Evolutionary conservation across 1,140 invertebrate species (phyloP), one percentile per base, ranked within the genome.

Genomic region (Leptoteleia sp.): DNA sequence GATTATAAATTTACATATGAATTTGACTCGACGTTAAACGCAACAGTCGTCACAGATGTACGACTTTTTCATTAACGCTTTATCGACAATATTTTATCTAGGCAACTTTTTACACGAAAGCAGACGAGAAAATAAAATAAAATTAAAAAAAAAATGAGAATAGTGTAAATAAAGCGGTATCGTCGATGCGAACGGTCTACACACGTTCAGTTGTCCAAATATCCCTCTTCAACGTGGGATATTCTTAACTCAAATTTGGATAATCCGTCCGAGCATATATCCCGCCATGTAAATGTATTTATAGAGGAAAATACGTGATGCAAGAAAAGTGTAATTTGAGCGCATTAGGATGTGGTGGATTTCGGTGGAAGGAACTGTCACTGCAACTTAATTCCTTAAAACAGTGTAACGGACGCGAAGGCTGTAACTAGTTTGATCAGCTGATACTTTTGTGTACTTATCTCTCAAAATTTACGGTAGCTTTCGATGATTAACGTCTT

Each of bases 171-270:
- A 54, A 50, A 35, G 5, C 17, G 61, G 35, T 52, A 47, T 47
- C 17, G 15, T 5, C 22, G 3, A 8, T 22, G 7, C 17, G 8
- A 45, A 43, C 55, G 42, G 13, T 16, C 45, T 27, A n/a, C n/a
- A n/a, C 59, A 8, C 17, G 31, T 40, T 70, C 67, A 59, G 54
- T 59, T 70, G 67, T 70, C 35, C 22, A 70, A 59, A 70, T 70
- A 70, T 52, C 40, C 15, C 11, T 40, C 35, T 45, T 37, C 8
- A 8, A 7, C 12, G 16, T 15, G 9, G 4, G 27, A 45, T 61
- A 52, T 52, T 40, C 45, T 42, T 40, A 31, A 38, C 33, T 50
- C 27, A 43, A 42, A 54, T 37, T 48, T 45, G 29, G 29, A 16
- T 54, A 31, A 65, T 65, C 25, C 27, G 6, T 25, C 7, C 6